Evolutionary conservation across 2,888 invertebrate genomes (phyloP), one percentile per base, ranked within the genome.

Genomic region (Euzetes globulus): DNA sequence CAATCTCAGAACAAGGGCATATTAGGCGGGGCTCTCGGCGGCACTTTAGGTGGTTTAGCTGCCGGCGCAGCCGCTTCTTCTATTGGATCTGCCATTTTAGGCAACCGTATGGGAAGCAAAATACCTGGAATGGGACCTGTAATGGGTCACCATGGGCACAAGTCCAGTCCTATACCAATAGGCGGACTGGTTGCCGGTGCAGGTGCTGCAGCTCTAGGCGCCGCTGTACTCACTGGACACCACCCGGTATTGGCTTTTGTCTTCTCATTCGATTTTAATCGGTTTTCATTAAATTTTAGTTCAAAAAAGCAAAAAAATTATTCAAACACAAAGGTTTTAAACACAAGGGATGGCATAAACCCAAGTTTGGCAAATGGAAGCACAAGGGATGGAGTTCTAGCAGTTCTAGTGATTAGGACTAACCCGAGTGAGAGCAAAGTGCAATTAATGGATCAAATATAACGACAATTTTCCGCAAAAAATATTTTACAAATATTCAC

Each of bases 121-220:
- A 19, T 29, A 15, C 7, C 15, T 7, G 5, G 17, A n/a, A 17
- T 22, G 17, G 47, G 50, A 25, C n/a, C n/a, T n/a, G n/a, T n/a
- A n/a, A 29, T 65, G 19, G 37, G 37, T 19, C 15, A 17, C 4
- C 60, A 25, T 52, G n/a, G n/a, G n/a, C 58, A 73, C 5, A 75
- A 73, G 25, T 72, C 72, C 17, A 68, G 55, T 25, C 74, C 76
- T 50, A 74, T 76, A 22, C 76, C 76, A 13, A 76, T 76, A 11
- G 76, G 47, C 13, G 76, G 75, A 6, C 41, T 76, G 22, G 50
- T 76, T 17, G 77, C 76, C 9, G 77, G 76, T 13, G 76, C 77
- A 27, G 77, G 77, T 52, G 77, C 77, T 15, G 77, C 77, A 27
- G 78, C 78, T 22, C 71, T 78, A 17, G 78, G 78, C 22, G 78